Evolutionary conservation across 2,113 vertebrate species (phyloP), one percentile per base, ranked within the genome.

Genomic region (Brienomyrus brachyistius): DNA sequence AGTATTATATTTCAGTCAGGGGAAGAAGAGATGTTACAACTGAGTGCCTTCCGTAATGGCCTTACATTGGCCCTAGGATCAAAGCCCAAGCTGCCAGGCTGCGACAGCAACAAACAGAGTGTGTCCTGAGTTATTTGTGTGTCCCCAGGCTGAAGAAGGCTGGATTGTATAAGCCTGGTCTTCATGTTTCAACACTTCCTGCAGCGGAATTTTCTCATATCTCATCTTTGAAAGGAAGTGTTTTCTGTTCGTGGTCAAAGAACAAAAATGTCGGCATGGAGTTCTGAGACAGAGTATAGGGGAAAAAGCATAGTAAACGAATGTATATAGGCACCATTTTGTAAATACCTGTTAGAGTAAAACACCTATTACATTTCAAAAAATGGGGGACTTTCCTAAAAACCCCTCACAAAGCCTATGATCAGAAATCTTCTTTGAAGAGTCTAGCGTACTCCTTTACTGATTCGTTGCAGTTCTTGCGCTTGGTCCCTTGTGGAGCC

Each of bases 11-110:
- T 93, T 27, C 93, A 43, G 80, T 80, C 85, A 88, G 48, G 87
- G 91, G 92, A 94, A 94, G 90, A 89, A 31, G 90, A 93, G 90
- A 90, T 80, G 92, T 91, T 91, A 92, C 92, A 92, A 93, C 66
- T 90, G 92, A 92, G 90, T 91, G 92, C 92, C 86, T 89, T 74
- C 47, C 62, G 89, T 92, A 92, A 92, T 92, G 91, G 88, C 90
- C 91, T 91, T 84, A 90, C 88, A 74, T 88, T 77, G 87, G 91
- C 50, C 86, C 86, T 87, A 86, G 92, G 89, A 94, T 94, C 93
- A 94, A 93, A 94, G 94, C 87, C 40, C 51, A 77, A 91, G 90
- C 90, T 88, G 90, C 90, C n/a, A 54, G 35, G 52, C 52, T 40
- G 48, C 40, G 31, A 91, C 91, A 91, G 83, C 83, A 89, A 88